Evolutionary conservation across 2,113 vertebrate species (phyloP).

Genomic region (Sander vitreus): DNA sequence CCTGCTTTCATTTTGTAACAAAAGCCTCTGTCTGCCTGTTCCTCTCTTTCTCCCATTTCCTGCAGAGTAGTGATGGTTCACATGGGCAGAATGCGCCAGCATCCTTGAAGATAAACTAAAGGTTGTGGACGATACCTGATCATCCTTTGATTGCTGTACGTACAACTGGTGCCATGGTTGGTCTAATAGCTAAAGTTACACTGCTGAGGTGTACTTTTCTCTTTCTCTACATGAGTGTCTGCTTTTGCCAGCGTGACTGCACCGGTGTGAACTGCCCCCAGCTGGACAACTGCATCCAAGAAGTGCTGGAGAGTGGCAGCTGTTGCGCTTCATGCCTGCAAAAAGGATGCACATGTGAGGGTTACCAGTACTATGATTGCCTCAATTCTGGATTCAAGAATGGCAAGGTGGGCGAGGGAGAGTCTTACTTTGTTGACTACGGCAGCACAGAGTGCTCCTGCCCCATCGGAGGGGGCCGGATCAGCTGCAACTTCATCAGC

Average conservation of each 20-base stretch:
- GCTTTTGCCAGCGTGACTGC: constrained; percentile 86
- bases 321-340: constrained; percentile 91
- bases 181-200: constrained; percentile 50
- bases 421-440: constrained; percentile 96
- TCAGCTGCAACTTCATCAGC: constrained; percentile 95
- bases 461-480: constrained; percentile 91
- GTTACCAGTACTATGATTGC: constrained; percentile 97
- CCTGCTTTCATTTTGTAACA: constrained; percentile 81
- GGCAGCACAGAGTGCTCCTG: constrained; percentile 96
- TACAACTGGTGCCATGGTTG: constrained; percentile 70
- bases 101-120: constrained; percentile 48
- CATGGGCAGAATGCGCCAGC: constrained; percentile 45
- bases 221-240: constrained; percentile 62
- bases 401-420: constrained; percentile 91
- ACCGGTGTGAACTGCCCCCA: constrained; percentile 86
- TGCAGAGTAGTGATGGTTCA: constrained; percentile 66
- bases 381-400: constrained; percentile 91
- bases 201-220: constrained; percentile 64
- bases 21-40: constrained; percentile 53
- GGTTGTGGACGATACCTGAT: constrained; percentile 16
- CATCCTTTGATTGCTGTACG: constrained; percentile 22
- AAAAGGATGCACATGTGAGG: constrained; percentile 92
- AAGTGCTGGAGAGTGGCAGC: constrained; percentile 85
- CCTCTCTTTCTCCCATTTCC: constrained; percentile 23
- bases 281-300: constrained; percentile 91